Evolutionary conservation across 1,140 invertebrate species (phyloP), one percentile per base, ranked within the genome.

Genomic region (Hyphantria cunea): DNA sequence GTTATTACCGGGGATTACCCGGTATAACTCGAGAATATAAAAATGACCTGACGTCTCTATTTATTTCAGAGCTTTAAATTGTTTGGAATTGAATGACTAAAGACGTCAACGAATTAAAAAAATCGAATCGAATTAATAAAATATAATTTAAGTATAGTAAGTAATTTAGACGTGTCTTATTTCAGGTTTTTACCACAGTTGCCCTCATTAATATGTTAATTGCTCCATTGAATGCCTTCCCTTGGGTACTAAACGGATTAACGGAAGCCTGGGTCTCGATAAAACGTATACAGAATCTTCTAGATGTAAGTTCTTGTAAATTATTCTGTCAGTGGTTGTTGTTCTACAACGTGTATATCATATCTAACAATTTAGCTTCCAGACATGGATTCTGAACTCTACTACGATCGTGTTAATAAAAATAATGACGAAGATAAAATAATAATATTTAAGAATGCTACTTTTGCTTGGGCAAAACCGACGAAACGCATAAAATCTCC

Each of bases 181-280:
- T 77, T 7, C 65, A 79, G 85, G 92, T 97, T 0, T 99, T 99
- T 79, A 99, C 98, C 2, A 96, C 95, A 72, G 94, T 99, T 63
- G 97, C 99, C 0, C 87, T 99, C 48, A 94, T 99, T 34, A 97
- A 98, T 80, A 99, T 99, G 96, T 91, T 99, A 17, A 99, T 99
- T 66, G 94, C 94, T 41, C 99, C 99, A 0, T 90, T 99, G 42
- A 99, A 99, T 92, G 96, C 97, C 0, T 98, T 99, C 89, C 99
- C 99, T 1, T 99, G 98, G 98, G 98, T 99, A 3, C 87, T 99
- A 0, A 99, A 99, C 92, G 98, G 98, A 0, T 89, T 99, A 0
- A 96, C 98, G 12, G 98, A 99, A 91, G 96, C 98, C 0, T 98
- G 95, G 95, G 95, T 98, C 0, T 98, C 97, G 0, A 79, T 98